Evolutionary conservation across 2,888 invertebrate species (phyloP).

Genomic region (Monoplex corrugatus): DNA sequence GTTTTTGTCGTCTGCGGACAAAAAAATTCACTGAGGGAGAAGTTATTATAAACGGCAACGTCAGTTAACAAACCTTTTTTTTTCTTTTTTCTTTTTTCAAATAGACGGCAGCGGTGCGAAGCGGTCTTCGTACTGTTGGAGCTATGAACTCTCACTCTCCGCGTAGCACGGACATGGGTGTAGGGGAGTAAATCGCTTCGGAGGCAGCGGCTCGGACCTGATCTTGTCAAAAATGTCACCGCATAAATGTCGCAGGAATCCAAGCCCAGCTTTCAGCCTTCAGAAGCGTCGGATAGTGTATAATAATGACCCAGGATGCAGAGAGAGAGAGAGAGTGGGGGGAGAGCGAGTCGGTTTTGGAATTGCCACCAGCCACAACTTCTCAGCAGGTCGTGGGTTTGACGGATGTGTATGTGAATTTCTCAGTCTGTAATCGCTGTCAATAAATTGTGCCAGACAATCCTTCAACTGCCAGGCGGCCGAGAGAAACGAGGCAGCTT

Average conservation of each 20-base stretch:
- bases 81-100: too few relatives aligned
- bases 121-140: too few relatives aligned
- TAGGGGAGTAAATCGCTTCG: too few relatives aligned
- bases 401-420: constrained; percentile 33
- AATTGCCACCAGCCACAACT: neutral
- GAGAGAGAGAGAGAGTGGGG: neutral
- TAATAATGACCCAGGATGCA: neutral
- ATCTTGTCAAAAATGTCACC: constrained; percentile 1
- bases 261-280: neutral
- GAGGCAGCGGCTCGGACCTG: too few relatives aligned
- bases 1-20: too few relatives aligned
- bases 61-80: too few relatives aligned
- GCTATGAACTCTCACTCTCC: too few relatives aligned
- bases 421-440: constrained; percentile 40
- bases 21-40: too few relatives aligned
- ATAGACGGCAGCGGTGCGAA: too few relatives aligned
- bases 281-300: neutral
- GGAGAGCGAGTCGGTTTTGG: neutral
- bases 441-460: constrained; percentile 49
- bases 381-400: neutral
- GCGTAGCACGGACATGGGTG: too few relatives aligned
- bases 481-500: constrained; percentile 36
- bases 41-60: too few relatives aligned
- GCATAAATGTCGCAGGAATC: neutral
- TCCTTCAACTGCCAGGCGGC: constrained; percentile 44